These are phyloP conservation scores for Paramisgurnus dabryanus DNA, from an alignment of 2,113 vertebrate genomes.

Conservation along the genomic window DNA sequence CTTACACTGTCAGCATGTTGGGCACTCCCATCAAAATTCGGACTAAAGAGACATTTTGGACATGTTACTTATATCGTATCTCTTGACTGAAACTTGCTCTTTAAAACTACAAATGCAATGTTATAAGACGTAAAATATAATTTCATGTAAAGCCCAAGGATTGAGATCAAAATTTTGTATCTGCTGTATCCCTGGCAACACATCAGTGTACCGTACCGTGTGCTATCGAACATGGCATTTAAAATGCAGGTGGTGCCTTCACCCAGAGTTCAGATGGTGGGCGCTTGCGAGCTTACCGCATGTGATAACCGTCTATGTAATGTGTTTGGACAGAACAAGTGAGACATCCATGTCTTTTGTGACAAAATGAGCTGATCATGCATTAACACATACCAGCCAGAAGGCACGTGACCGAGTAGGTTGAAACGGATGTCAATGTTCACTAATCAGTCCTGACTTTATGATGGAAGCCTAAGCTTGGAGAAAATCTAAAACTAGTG, in stretches of 20 bases:
- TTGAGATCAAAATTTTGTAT: not conserved
- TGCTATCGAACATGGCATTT: slow-evolving; percentile 22
- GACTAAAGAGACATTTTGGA: not conserved
- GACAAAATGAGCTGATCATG: slow-evolving; percentile 24
- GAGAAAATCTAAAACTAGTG: not conserved
- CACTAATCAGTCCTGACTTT: not conserved
- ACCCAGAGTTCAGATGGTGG: slow-evolving; percentile 8
- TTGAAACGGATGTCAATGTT: not conserved
- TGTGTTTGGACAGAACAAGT: slow-evolving; percentile 23
- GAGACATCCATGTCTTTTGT: not conserved
- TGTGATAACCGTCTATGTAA: not conserved
- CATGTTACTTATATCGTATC: not conserved
- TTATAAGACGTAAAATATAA: not conserved
- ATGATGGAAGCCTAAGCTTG: not conserved
- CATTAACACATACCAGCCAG: not conserved
- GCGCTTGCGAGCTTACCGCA: not conserved
- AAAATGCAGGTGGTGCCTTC: too few relatives aligned
- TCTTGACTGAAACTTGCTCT: slow-evolving; percentile 2
- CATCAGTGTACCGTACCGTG: not conserved
- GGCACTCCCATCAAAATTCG: not conserved
- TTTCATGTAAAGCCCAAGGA: not conserved
- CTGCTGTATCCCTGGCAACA: slow-evolving; percentile 2
- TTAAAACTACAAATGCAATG: not conserved
- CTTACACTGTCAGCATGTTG: too few relatives aligned
- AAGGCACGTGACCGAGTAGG: not conserved